Conservation (phyloP, 2,113 vertebrate species). For the Triplophysa dalaica region DNA sequence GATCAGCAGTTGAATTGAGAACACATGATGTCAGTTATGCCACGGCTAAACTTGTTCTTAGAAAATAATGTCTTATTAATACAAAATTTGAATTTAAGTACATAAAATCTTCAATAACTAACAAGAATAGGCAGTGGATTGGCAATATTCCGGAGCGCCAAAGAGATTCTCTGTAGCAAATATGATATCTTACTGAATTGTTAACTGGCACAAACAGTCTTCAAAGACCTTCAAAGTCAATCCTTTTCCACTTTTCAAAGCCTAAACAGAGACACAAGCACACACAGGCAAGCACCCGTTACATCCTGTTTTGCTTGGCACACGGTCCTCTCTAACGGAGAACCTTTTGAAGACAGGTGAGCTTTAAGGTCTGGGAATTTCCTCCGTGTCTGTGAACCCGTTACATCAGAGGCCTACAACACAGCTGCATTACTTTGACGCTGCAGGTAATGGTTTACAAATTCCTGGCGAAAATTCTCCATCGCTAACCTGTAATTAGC, state of each 20-base stretch:
- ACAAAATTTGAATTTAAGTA: too few species aligned
- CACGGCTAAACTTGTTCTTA: too few species aligned
- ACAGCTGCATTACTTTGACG: conserved; percentile 15
- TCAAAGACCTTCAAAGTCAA: conserved; percentile 11
- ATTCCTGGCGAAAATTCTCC: conserved; percentile 60
- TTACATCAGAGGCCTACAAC: conserved; percentile 16
- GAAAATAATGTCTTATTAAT: too few species aligned
- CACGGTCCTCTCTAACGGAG: conserved; percentile 64
- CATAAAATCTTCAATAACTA: not conserved
- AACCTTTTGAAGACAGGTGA: conserved; percentile 68
- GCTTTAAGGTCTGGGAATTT: conserved; percentile 62
- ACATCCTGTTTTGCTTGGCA: conserved; percentile 74
- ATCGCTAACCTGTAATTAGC: conserved; percentile 63
- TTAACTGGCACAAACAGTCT: not conserved
- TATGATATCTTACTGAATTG: not conserved
- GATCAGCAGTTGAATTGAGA: not conserved
- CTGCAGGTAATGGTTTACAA: conserved; percentile 67
- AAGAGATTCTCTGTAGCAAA: not conserved
- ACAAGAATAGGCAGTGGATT: not conserved
- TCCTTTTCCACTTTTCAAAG: not conserved
- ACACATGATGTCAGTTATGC: not conserved
- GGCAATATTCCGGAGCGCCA: not conserved
- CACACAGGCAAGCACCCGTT: conserved; percentile 37
- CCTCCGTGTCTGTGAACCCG: conserved; percentile 34
- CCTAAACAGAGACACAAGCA: conserved; percentile 22